Evolutionary conservation across 2,113 vertebrate species (phyloP), one percentile per base, ranked within the genome.

Genomic region (Varanus salvator): DNA sequence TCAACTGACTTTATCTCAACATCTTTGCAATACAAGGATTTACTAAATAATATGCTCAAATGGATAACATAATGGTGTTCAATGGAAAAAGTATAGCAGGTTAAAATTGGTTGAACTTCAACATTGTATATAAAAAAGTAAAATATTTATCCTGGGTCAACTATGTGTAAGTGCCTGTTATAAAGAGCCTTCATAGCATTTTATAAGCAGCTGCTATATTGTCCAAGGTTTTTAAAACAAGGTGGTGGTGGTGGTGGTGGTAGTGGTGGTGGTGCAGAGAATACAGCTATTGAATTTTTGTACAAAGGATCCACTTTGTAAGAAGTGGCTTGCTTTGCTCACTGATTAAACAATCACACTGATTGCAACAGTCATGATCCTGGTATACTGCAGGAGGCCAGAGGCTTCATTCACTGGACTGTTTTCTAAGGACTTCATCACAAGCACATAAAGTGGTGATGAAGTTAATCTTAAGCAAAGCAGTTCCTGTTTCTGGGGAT

Each of bases 101-200:
- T 57, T 94, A 80, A 91, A 85, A 89, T 93, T 80, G 92, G 93
- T 23, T 86, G 87, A 95, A 93, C 50, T 69, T 92, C 87, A 94
- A 82, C 50, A 92, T 90, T 6, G 8, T 77, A 77, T 92, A 93
- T 88, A 92, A 96, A 90, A 2, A 2, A 93, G 92, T 94, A 93
- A 95, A 94, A 95, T 96, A 96, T 96, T 96, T 96, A 83, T 94
- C 92, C 92, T 96, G 95, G 93, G 9, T 90, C 77, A 87, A 76
- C 69, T 89, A 25, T 80, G 34, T 69, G 95, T 93, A 96, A 96
- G 74, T 91, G 92, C 71, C 84, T 96, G 60, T 78, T 95, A 93
- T 87, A 95, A 95, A 93, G 60, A 90, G 54, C 92, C 90, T 91
- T 91, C 84, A 76, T 34, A 91, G 88, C 81, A 93, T 96, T 96